Base-by-base conservation (phyloP, 2,797 vertebrate species). In the Danionella dracula region DNA sequence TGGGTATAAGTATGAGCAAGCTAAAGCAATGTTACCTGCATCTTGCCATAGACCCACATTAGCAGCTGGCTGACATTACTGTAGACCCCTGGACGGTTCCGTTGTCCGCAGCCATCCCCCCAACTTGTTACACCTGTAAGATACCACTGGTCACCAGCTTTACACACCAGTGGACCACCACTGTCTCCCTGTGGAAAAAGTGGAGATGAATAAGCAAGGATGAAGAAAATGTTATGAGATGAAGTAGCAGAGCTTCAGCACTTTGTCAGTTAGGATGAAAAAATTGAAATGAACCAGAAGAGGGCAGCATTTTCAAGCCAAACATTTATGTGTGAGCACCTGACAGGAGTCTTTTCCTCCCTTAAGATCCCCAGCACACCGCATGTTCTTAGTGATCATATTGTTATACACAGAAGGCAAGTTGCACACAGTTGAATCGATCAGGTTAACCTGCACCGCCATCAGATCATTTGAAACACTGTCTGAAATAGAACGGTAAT, bases 11-110 rank as follows among this genome's bases (percentile, higher is more conserved):
- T 15, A 16, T 44, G 16, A 27, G 23, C 23, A 3, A 27, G n/a
- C n/a, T n/a, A n/a, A n/a, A n/a, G n/a, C n/a, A n/a, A n/a, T 31
- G 5, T 87, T 78, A 93, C 92, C 91, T 92, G 90, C 90, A 92
- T 92, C 57, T 87, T 88, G 78, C 83, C 87, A 69, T 90, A 84
- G 40, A 92, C 85, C 92, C 92, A 93, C 17, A 82, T 55, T 2
- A 91, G 80, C 17, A 91, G 75, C 66, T 83, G 79, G 0, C 83
- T 82, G 63, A 93, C 86, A 0, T 83, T 84, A 0, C 87, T 87
- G 77, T 93, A 93, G 17, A 93, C 88, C 0, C 92, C 92, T 0
- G 92, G 91, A 11, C 83, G 90, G 71, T 91, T 86, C 34, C 7
- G 71, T 73, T 84, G 82, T 45, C 90, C 92, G 2, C 92, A 93